Evolutionary conservation across 2,113 vertebrate genomes (phyloP).

Genomic region (Pterocles orientalis): DNA sequence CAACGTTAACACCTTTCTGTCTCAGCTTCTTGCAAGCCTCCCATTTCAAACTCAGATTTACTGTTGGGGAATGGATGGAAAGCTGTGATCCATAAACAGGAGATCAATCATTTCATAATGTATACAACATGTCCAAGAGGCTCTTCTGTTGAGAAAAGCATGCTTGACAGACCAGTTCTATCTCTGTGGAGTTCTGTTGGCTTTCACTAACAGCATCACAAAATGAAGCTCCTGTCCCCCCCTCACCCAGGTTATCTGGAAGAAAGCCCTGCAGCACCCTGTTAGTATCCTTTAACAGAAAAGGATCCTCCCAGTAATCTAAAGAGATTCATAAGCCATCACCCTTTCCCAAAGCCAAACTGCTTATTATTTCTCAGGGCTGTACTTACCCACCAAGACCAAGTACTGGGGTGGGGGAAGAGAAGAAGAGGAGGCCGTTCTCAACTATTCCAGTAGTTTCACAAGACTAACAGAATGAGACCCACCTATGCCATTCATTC

Average conservation of each 20-base stretch:
- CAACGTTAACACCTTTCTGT: neutral
- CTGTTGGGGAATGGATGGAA: neutral
- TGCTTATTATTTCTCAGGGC: neutral
- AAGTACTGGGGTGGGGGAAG: neutral
- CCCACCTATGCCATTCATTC: constrained; percentile 34
- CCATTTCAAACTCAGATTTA: neutral
- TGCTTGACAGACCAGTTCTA: neutral
- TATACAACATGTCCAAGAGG: neutral
- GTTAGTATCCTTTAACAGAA: neutral
- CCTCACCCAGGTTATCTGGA: neutral
- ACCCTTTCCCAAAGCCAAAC: neutral
- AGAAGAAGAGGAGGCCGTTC: neutral
- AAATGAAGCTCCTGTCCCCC: neutral
- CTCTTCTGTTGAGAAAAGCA: neutral
- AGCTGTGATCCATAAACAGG: neutral
- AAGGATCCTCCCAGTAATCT: no score
- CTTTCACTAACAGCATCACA: neutral
- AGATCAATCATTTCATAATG: neutral
- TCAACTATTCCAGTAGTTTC: neutral
- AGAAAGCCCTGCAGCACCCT: neutral
- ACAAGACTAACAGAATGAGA: neutral
- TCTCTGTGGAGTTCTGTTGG: neutral
- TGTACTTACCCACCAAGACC: neutral
- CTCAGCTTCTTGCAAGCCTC: neutral
- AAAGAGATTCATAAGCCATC: neutral